A percentile compares a stretch with the other conserved stretches of the same genome.
These are phyloP conservation scores for Drosophila nebulosa DNA, from an alignment of 1,140 invertebrate genomes.

Conservation along the genomic window DNA sequence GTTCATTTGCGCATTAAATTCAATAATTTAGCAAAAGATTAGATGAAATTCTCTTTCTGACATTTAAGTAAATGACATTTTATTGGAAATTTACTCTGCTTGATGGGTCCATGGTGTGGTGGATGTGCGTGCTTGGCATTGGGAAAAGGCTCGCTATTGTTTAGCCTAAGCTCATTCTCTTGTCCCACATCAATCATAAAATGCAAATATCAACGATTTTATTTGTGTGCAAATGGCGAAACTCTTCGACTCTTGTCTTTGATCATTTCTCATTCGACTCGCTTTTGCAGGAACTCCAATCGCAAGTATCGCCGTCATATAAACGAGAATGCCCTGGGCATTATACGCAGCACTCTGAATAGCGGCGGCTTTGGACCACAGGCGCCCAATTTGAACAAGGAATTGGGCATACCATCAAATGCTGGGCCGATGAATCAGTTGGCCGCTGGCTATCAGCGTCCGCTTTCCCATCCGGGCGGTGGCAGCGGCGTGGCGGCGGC, in stretches of 20 bases:
- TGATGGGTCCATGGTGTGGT: background rate
- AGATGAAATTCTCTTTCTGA: background rate
- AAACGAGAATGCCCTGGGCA: slow-evolving; percentile 74
- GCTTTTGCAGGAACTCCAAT: slow-evolving; percentile 63
- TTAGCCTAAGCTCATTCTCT: too few species aligned
- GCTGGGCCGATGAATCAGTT: slow-evolving; percentile 75
- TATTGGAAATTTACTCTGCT: background rate
- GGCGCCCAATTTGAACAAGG: slow-evolving; percentile 73
- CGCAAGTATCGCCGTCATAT: slow-evolving; percentile 77
- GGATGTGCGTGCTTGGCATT: slow-evolving; percentile 61
- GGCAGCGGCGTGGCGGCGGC: slow-evolving; percentile 74
- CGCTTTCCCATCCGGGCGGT: slow-evolving; percentile 73
- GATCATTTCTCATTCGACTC: background rate
- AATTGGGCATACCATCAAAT: slow-evolving; percentile 73
- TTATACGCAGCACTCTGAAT: slow-evolving; percentile 68
- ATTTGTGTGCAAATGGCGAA: slow-evolving; percentile 68
- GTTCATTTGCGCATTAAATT: background rate
- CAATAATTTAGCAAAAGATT: background rate
- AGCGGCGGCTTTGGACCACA: slow-evolving; percentile 77
- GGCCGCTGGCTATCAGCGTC: slow-evolving; percentile 75
- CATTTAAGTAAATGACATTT: background rate
- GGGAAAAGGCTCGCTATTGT: slow-evolving; percentile 21
- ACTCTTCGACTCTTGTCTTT: slow-evolving; percentile 3
- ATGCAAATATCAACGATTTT: slow-evolving; percentile 76
- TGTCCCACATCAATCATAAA: slow-evolving; percentile 75